Percentiles rank a stretch among this genome's conserved stretches.
Evolutionary conservation across 92 coral and sea anemone species (phyloP).

Genomic region (Umimayanthus chanpuru): DNA sequence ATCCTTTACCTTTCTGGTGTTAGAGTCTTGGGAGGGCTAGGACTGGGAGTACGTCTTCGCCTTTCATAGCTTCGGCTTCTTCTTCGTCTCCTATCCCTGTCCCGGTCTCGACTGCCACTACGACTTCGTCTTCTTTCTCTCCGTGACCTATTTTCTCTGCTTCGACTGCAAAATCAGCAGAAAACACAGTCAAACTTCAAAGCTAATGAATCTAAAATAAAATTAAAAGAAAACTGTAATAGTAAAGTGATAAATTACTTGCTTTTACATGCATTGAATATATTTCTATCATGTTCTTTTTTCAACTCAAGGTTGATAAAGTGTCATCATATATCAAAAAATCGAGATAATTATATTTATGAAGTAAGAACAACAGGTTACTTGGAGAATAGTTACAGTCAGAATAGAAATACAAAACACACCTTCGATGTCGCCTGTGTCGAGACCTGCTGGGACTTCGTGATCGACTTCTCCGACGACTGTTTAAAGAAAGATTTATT

Average conservation of each 20-base stretch:
- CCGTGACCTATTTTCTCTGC: slow-evolving; percentile 58
- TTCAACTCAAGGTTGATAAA: too few species aligned
- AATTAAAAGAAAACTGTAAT: background rate
- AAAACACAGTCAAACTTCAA: background rate
- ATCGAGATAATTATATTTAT: too few species aligned
- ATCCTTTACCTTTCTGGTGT: slow-evolving; percentile 33
- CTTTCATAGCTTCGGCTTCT: slow-evolving; percentile 48
- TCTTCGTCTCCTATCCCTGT: slow-evolving; percentile 50
- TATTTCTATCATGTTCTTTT: too few species aligned
- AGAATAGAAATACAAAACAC: background rate
- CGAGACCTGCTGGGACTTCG: slow-evolving; percentile 46
- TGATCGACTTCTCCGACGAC: slow-evolving; percentile 60
- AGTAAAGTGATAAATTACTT: too few species aligned
- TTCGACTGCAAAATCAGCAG: slow-evolving; percentile 60
- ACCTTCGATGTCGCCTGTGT: slow-evolving; percentile 34
- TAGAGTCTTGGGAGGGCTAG: slow-evolving; percentile 43
- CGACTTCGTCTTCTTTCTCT: slow-evolving; percentile 57
- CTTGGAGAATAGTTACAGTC: too few species aligned
- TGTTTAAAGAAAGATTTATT: background rate
- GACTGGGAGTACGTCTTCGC: slow-evolving; percentile 33
- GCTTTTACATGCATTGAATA: too few species aligned
- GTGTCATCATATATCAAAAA: too few species aligned
- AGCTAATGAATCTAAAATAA: background rate
- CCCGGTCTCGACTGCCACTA: slow-evolving; percentile 62
- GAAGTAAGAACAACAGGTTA: background rate